These are phyloP conservation scores for Platyscelio sp. DNA, from an alignment of 2,888 invertebrate species.

Conservation along the genomic window DNA sequence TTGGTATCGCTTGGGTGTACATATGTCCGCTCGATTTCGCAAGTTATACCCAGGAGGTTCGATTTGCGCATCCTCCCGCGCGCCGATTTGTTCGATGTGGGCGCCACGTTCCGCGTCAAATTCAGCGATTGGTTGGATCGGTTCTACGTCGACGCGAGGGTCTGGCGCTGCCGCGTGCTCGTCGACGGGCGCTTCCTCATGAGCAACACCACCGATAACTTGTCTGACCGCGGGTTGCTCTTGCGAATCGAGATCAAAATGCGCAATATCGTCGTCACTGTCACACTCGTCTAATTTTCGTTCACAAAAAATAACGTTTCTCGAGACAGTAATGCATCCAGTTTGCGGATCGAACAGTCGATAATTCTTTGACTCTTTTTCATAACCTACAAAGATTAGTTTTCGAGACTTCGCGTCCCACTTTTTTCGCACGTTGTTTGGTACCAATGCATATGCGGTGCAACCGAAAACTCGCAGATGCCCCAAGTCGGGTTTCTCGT, in stretches of 20 bases:
- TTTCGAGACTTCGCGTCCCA: slow-evolving; percentile 60
- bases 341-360: slow-evolving; percentile 43
- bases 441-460: slow-evolving; percentile 43
- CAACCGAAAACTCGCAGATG: slow-evolving; percentile 62
- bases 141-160: too few species aligned
- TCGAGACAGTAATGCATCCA: slow-evolving; percentile 28
- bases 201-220: too few species aligned
- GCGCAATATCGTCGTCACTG: neutral
- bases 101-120: too few species aligned
- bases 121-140: too few species aligned
- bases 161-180: too few species aligned
- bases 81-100: neutral
- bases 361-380: slow-evolving; percentile 57
- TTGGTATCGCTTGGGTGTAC: slow-evolving; percentile 11
- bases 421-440: slow-evolving; percentile 44
- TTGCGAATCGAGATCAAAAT: too few species aligned
- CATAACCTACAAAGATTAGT: slow-evolving; percentile 59
- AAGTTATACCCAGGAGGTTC: neutral
- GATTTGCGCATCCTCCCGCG: neutral
- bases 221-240: too few species aligned
- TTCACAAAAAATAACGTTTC: slow-evolving; percentile 59
- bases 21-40: neutral
- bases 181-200: neutral
- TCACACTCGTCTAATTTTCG: neutral
- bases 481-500: slow-evolving; percentile 51